These are phyloP conservation scores for Acronicta alni DNA, from an alignment of 2,888 invertebrate genomes.

Conservation along the genomic window DNA sequence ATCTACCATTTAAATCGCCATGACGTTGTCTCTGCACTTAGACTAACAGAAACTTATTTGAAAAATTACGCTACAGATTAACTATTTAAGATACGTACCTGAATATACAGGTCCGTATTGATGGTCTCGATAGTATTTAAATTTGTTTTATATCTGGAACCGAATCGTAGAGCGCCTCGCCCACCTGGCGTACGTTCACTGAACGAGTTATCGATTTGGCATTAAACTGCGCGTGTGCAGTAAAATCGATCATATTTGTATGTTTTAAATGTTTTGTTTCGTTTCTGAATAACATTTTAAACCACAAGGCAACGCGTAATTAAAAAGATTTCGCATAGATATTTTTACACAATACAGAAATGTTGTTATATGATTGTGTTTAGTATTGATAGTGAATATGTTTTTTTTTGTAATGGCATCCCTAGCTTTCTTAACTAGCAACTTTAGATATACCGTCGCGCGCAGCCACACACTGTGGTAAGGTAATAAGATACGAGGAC, in stretches of 20 bases:
- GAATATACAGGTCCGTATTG: not conserved
- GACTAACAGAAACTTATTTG: too few species aligned
- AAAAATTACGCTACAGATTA: too few species aligned
- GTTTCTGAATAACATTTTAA: not conserved
- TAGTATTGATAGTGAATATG: too few species aligned
- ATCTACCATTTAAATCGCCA: too few species aligned
- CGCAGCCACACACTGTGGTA: not conserved
- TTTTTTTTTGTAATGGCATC: too few species aligned
- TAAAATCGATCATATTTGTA: not conserved
- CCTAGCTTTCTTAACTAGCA: not conserved
- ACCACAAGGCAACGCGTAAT: not conserved
- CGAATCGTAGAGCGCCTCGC: not conserved
- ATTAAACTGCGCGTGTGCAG: conserved; percentile 1
- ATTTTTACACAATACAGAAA: too few species aligned
- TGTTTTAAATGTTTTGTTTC: not conserved
- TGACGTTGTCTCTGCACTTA: too few species aligned
- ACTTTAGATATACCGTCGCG: not conserved
- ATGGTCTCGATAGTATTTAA: not conserved
- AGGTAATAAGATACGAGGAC: too few species aligned
- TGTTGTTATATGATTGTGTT: too few species aligned
- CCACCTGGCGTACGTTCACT: not conserved
- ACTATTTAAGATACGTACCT: not conserved
- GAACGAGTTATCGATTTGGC: not conserved
- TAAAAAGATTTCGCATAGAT: not conserved
- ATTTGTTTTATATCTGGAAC: not conserved